These are phyloP conservation scores for Phalacrocorax carbo DNA, from an alignment of 2,113 vertebrate species.

Conservation along the genomic window DNA sequence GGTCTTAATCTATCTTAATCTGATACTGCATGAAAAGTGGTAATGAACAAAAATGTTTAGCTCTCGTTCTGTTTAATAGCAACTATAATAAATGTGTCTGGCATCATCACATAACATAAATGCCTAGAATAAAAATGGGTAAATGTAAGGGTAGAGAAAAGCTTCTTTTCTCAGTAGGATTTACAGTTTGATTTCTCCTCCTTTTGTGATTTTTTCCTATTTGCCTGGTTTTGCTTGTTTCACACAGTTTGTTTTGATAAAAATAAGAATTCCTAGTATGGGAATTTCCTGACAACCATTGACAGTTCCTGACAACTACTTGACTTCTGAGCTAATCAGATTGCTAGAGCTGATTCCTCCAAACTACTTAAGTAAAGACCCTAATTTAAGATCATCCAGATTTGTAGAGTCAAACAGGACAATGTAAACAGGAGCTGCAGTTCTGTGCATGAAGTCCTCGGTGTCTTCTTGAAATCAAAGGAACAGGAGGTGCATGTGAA, in stretches of 20 bases:
- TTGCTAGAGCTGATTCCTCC: background rate
- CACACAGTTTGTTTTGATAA: background rate
- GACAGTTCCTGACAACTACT: background rate
- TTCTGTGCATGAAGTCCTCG: fast-evolving
- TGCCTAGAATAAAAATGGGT: background rate
- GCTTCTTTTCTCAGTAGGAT: background rate
- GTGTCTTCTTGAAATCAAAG: background rate
- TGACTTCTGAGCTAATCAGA: background rate
- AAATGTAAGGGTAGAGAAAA: background rate
- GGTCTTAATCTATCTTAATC: constrained; percentile 22
- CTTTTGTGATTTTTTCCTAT: background rate
- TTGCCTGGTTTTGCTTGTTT: background rate
- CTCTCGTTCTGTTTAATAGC: background rate
- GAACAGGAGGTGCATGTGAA: fast-evolving
- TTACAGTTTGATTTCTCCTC: background rate
- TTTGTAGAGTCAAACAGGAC: background rate
- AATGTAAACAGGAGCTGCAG: background rate
- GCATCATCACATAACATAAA: background rate
- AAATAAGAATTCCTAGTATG: background rate
- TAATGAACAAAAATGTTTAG: background rate
- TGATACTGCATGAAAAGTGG: background rate
- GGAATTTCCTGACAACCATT: background rate
- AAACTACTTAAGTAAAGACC: background rate
- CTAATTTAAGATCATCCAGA: background rate
- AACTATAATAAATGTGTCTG: background rate